phyloP scores from a whole-genome alignment of 1,140 invertebrate genomes.

The Psilanteris sp. region DNA sequence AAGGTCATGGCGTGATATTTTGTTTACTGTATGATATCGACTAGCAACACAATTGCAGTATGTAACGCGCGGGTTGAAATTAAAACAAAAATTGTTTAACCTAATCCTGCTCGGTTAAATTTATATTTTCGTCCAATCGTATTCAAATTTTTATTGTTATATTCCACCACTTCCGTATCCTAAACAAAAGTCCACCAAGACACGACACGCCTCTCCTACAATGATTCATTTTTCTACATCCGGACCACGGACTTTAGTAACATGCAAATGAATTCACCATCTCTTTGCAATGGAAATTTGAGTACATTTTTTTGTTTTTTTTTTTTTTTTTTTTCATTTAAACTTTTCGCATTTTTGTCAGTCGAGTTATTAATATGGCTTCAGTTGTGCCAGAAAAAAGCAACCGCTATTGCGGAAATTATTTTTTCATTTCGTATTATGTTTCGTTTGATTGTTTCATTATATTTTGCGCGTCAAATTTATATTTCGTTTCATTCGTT shows the following conservation, averaged over 20 bases:
- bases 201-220: not conserved
- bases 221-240: slow-evolving; percentile 28
- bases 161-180: not conserved
- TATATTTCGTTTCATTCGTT: too few relatives aligned
- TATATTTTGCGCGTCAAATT: too few relatives aligned
- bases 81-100: too few relatives aligned
- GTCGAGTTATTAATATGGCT: slow-evolving; percentile 39
- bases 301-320: too few relatives aligned
- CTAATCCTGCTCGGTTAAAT: too few relatives aligned
- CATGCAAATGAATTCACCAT: slow-evolving; percentile 41
- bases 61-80: too few relatives aligned
- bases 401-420: not conserved
- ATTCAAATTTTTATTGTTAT: slow-evolving; percentile 7
- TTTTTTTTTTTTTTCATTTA: slow-evolving; percentile 34
- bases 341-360: slow-evolving; percentile 8
- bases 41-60: too few relatives aligned
- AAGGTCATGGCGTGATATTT: too few relatives aligned
- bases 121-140: too few relatives aligned
- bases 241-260: slow-evolving; percentile 8
- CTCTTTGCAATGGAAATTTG: slow-evolving; percentile 41
- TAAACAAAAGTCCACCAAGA: slow-evolving; percentile 20
- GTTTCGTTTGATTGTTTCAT: too few relatives aligned
- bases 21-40: too few relatives aligned
- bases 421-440: too few relatives aligned
- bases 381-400: slow-evolving; percentile 6